These are phyloP conservation scores for Penaeus japonicus DNA, from an alignment of 1,140 invertebrate species.

Conservation along the genomic window DNA sequence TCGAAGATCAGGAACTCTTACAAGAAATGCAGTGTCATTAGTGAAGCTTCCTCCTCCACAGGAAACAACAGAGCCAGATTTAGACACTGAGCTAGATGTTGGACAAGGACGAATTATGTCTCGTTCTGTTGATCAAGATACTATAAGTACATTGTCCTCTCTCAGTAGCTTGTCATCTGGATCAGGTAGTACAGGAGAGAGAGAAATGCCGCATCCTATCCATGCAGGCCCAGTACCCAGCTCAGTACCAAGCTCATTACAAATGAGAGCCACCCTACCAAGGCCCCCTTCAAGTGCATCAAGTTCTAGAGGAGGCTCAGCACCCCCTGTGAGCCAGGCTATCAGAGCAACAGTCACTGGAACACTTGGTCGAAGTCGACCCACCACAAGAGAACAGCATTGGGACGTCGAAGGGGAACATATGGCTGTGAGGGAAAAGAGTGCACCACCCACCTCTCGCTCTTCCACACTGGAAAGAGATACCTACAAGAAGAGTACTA, in stretches of 20 bases:
- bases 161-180: conserved; percentile 54
- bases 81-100: conserved; percentile 71
- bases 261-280: conserved; percentile 43
- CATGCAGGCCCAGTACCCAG: conserved; percentile 18
- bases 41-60: conserved; percentile 82
- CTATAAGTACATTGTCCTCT: conserved; percentile 53
- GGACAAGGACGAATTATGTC: conserved; percentile 17
- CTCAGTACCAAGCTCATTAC: conserved; percentile 17
- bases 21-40: conserved; percentile 77
- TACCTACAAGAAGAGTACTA: conserved; percentile 26
- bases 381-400: conserved; percentile 45
- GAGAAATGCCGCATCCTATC: conserved; percentile 26
- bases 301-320: conserved; percentile 15
- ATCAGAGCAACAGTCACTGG: conserved; percentile 40
- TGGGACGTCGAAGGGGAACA: conserved; percentile 40
- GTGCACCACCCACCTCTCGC: conserved; percentile 21
- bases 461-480: conserved; percentile 6
- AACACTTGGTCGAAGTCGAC: conserved; percentile 48
- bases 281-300: conserved; percentile 30
- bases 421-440: conserved; percentile 31
- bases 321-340: conserved; percentile 41
- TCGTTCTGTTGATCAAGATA: conserved; percentile 47
- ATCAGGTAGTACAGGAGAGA: conserved; percentile 45
- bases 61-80: conserved; percentile 71
- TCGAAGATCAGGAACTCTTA: conserved; percentile 63